These are phyloP conservation scores for Hippocampus mohnikei DNA, from an alignment of 2,113 vertebrate genomes.

Conservation along the genomic window DNA sequence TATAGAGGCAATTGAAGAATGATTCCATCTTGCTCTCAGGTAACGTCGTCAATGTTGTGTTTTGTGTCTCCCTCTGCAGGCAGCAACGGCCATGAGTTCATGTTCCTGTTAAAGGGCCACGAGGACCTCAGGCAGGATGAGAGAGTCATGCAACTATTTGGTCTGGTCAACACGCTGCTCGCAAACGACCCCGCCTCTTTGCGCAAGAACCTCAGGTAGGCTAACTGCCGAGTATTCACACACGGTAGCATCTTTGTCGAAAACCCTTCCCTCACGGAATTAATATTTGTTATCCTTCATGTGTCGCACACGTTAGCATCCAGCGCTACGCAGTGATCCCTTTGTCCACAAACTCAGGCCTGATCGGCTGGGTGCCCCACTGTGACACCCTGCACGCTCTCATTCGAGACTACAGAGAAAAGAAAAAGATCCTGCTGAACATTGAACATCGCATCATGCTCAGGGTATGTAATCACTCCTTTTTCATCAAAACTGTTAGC, in stretches of 20 bases:
- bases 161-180: slow-evolving; percentile 93
- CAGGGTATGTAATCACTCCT: slow-evolving; percentile 74
- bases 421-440: slow-evolving; percentile 98
- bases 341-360: slow-evolving; percentile 93
- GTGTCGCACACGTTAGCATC: slow-evolving; percentile 74
- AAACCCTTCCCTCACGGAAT: neutral
- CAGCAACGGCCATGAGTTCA: slow-evolving; percentile 97
- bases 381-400: slow-evolving; percentile 96
- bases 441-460: slow-evolving; percentile 99
- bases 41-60: slow-evolving; percentile 19
- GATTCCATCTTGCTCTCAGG: neutral
- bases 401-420: slow-evolving; percentile 96
- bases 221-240: neutral
- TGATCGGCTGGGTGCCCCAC: slow-evolving; percentile 98
- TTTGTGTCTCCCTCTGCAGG: slow-evolving; percentile 72
- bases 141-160: slow-evolving; percentile 97
- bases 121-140: slow-evolving; percentile 97
- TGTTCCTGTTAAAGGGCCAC: slow-evolving; percentile 96
- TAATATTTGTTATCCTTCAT: neutral
- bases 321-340: slow-evolving; percentile 97
- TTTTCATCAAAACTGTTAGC: neutral
- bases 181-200: slow-evolving; percentile 96
- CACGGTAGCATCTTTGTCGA: neutral
- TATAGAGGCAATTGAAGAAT: neutral
- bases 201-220: slow-evolving; percentile 95